These are phyloP conservation scores for Athrips mouffetella DNA, from an alignment of 2,888 invertebrate genomes.

Conservation along the genomic window DNA sequence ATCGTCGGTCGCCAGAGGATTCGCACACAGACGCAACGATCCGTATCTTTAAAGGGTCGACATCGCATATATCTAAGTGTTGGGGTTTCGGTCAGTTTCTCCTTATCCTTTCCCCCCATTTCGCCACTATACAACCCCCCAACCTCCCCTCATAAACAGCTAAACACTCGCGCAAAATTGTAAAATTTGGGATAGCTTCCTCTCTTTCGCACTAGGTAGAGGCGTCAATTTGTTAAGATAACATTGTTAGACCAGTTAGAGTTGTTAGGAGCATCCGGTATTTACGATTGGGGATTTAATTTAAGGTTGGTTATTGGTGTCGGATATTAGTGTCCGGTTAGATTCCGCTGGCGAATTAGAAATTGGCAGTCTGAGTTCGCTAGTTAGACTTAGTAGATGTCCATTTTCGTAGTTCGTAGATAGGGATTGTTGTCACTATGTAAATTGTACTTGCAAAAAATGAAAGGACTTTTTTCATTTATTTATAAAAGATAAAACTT, in stretches of 20 bases:
- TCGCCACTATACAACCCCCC: constrained; percentile 55
- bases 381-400: not conserved
- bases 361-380: not conserved
- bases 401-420: not conserved
- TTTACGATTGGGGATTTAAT: constrained; percentile 60
- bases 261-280: constrained; percentile 32
- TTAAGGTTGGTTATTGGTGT: constrained; percentile 46
- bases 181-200: constrained; percentile 60
- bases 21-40: constrained; percentile 50
- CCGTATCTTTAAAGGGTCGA: constrained; percentile 57
- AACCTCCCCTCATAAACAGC: constrained; percentile 64
- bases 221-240: constrained; percentile 71
- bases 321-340: constrained; percentile 33
- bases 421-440: too few relatives aligned
- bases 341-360: constrained; percentile 15
- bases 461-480: too few relatives aligned
- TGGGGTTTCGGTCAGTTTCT: constrained; percentile 60
- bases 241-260: constrained; percentile 45
- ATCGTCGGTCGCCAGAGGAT: constrained; percentile 35
- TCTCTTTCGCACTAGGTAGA: constrained; percentile 43
- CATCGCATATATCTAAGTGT: constrained; percentile 69
- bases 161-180: constrained; percentile 70
- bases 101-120: constrained; percentile 66
- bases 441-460: too few relatives aligned
- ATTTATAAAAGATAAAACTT: too few relatives aligned